Base-by-base conservation (phyloP, 2,888 invertebrate genomes). In the Sesia bembeciformis region DNA sequence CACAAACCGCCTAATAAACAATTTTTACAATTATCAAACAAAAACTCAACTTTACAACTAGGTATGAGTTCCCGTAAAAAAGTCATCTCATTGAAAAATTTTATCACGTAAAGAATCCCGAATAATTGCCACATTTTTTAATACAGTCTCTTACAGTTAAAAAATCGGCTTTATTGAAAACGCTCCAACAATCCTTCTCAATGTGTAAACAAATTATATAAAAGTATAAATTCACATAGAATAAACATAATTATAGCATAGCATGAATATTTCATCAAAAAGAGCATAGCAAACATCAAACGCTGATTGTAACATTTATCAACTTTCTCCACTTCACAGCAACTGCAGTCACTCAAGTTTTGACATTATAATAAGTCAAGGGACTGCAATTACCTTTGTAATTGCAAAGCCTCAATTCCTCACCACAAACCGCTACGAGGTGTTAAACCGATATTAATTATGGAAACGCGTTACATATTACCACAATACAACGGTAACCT, bases 391-490 rank as follows among this genome's bases (percentile, higher is more conserved):
- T 46, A 46, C 46, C 46, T 46, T 46, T 46, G 46, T 46, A 46
- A 46, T 46, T 46, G 46, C 46, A 23, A 46, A 23, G 46, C 46
- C 46, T 46, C 46, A 46, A 46, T 46, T 23, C 46, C 8, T 46
- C 46, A n/a, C 23, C 46, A 46, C 53, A 60, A 60, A 55, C 57
- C 62, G 55, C 52, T 59, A 54, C 53, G 59, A 63, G 59, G 64
- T 61, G 64, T 59, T 64, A 70, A 62, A 68, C 67, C 64, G 64
- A 71, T 67, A 68, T 70, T 74, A 77, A 77, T 76, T 76, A 72
- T 74, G 66, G 61, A 66, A 67, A 66, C 61, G 64, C 63, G 61
- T 65, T 65, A 59, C 62, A 61, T 61, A 70, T 61, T 23, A 23
- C 23, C 23, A 23, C 23, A 23, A 23, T 23, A 23, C 23, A 23